These are phyloP conservation scores for Caenorhabditis wallacei DNA, from an alignment of 2,888 invertebrate genomes.

Conservation along the genomic window DNA sequence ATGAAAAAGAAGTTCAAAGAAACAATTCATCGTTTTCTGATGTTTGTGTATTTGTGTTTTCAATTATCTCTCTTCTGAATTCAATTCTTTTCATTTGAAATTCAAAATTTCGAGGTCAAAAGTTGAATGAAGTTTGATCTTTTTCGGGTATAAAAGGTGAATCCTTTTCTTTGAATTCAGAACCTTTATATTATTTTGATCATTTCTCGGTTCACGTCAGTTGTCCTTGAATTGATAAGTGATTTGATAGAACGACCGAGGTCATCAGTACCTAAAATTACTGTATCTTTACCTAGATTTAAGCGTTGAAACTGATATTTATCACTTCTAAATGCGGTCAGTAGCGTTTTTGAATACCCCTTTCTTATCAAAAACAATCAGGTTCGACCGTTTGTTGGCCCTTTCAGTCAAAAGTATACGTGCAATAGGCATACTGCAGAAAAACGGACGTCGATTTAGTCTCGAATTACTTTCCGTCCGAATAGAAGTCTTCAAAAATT, in stretches of 20 bases:
- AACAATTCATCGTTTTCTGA: constrained; percentile 23
- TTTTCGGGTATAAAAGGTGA: not conserved
- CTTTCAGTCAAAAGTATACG: too few relatives aligned
- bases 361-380: too few relatives aligned
- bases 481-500: too few relatives aligned
- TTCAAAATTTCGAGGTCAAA: constrained; percentile 20
- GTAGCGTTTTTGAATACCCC: too few relatives aligned
- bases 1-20: constrained; percentile 2
- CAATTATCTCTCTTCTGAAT: not conserved
- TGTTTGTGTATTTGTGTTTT: constrained; percentile 16
- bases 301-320: too few relatives aligned
- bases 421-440: too few relatives aligned
- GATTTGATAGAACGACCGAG: not conserved
- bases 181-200: constrained; percentile 8
- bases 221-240: not conserved
- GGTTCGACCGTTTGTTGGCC: too few relatives aligned
- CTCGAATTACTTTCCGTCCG: too few relatives aligned
- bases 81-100: constrained; percentile 1
- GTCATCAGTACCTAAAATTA: too few relatives aligned
- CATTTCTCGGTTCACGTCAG: not conserved
- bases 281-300: too few relatives aligned
- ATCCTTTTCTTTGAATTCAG: not conserved
- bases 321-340: too few relatives aligned
- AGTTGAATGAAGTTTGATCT: constrained; percentile 25
- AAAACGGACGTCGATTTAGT: too few relatives aligned